These are phyloP conservation scores for Aphelocoma californica DNA, from an alignment of 2,797 vertebrate species.

Conservation along the genomic window DNA sequence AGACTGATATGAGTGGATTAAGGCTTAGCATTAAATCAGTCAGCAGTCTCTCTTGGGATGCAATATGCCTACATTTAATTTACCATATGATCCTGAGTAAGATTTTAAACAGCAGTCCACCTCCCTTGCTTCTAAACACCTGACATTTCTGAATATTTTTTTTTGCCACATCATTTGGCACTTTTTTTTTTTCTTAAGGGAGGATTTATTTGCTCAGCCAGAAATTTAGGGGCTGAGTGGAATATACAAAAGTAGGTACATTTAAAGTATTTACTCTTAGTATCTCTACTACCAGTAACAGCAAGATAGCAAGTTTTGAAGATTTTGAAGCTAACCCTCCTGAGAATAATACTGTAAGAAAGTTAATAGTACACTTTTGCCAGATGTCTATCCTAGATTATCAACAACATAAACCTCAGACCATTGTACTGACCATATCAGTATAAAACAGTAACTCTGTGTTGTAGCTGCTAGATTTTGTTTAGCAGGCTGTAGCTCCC, in stretches of 20 bases:
- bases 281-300: neutral
- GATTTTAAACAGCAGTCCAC: neutral
- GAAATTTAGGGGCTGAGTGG: rapidly evolving
- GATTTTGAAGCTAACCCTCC: neutral
- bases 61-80: neutral
- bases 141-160: neutral
- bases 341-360: neutral
- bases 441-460: neutral
- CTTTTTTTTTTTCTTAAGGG: neutral
- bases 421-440: neutral
- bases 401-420: neutral
- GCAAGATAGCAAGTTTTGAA: neutral
- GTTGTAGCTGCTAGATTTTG: too few species aligned
- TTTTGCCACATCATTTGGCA: neutral
- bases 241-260: neutral
- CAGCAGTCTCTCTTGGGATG: neutral
- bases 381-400: neutral
- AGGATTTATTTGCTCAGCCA: neutral
- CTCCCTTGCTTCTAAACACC: neutral
- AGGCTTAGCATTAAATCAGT: neutral
- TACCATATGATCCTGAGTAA: neutral
- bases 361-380: neutral
- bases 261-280: neutral
- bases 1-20: neutral
- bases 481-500: too few species aligned